Percentiles rank a stretch among this genome's conserved stretches.
These are phyloP conservation scores for Melitaea cinxia DNA, from an alignment of 1,140 invertebrate species.

Conservation along the genomic window DNA sequence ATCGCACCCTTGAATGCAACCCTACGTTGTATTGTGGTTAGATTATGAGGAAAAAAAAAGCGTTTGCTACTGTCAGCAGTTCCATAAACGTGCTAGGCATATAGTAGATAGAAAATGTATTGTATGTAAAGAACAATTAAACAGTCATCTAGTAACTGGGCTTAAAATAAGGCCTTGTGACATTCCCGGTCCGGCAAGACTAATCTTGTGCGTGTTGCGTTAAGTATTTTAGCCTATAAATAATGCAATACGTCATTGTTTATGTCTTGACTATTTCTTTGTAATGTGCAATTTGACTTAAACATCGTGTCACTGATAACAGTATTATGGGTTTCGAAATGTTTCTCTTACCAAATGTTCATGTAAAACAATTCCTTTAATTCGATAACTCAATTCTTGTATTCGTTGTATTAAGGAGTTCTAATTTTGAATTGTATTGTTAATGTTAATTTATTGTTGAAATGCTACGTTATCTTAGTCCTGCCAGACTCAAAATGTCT, in stretches of 20 bases:
- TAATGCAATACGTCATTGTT: constrained; percentile 22
- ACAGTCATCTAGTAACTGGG: neutral
- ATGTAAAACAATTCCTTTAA: neutral
- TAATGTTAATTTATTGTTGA: neutral
- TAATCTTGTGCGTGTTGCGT: constrained; percentile 23
- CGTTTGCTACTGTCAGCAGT: too few relatives aligned
- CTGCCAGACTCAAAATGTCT: neutral
- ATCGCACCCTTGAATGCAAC: too few relatives aligned
- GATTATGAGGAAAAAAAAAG: too few relatives aligned
- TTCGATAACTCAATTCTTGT: neutral
- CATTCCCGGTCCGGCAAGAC: neutral
- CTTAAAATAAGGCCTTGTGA: constrained; percentile 25
- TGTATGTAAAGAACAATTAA: neutral
- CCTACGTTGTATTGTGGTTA: too few relatives aligned
- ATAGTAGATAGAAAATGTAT: neutral
- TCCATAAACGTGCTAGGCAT: too few relatives aligned
- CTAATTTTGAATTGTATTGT: neutral
- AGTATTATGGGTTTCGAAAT: neutral
- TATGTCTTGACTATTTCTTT: constrained; percentile 16
- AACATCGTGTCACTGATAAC: constrained; percentile 14
- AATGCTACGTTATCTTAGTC: neutral
- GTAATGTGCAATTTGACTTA: constrained; percentile 20
- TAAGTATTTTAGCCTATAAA: constrained; percentile 18
- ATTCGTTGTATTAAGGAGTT: neutral
- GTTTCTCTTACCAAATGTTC: neutral